phyloP scores from a whole-genome alignment of 1,140 invertebrate species.

The Acromyrmex echinatior region DNA sequence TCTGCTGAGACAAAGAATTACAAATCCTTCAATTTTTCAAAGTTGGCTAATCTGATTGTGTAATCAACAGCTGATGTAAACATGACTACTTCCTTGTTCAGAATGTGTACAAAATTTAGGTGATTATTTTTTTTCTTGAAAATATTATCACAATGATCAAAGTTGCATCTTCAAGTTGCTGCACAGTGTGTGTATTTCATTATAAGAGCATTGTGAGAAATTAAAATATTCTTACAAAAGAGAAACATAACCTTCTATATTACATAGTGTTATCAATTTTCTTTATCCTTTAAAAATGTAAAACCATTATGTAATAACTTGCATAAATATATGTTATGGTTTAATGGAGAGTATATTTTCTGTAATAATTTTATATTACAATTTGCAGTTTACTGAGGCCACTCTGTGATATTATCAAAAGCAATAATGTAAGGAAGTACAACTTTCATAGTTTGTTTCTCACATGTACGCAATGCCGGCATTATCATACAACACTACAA shows the following conservation, averaged over 20 bases:
- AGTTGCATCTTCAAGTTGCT: neutral
- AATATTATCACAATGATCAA: neutral
- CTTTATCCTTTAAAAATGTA: neutral
- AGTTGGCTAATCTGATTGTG: too few relatives aligned
- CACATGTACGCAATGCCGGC: conserved; percentile 67
- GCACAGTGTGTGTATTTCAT: neutral
- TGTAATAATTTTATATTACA: conserved; percentile 26
- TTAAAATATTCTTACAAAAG: neutral
- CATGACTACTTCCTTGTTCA: conserved; percentile 56
- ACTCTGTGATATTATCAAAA: neutral
- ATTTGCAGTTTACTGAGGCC: conserved; percentile 58
- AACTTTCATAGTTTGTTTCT: conserved; percentile 30
- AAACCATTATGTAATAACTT: too few relatives aligned
- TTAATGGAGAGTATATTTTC: neutral
- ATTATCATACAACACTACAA: conserved; percentile 74
- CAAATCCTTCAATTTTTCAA: too few relatives aligned
- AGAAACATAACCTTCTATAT: conserved; percentile 51
- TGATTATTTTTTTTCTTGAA: conserved; percentile 37
- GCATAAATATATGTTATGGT: too few relatives aligned
- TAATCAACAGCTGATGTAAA: neutral
- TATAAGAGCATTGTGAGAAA: neutral
- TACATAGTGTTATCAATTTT: neutral
- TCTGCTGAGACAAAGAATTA: too few relatives aligned
- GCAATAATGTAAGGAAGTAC: conserved; percentile 45
- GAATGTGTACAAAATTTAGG: conserved; percentile 21